Conservation (phyloP, 1,140 invertebrate species). For the Macrosteles quadrilineatus region DNA sequence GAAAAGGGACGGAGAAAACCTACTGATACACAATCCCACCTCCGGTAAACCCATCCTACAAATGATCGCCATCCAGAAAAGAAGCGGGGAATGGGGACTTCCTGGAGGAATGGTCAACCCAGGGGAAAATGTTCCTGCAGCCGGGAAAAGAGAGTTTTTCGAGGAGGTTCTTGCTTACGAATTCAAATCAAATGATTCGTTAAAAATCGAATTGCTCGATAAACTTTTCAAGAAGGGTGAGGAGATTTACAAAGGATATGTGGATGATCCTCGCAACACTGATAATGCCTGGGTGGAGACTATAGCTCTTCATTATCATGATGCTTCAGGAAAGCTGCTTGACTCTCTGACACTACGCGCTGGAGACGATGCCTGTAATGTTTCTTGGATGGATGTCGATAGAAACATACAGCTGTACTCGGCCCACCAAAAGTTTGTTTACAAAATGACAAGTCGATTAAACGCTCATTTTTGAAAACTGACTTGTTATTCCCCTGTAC, state of each 20-base stretch:
- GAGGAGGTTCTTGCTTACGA: constrained; percentile 88
- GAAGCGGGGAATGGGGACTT: constrained; percentile 88
- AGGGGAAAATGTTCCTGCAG: constrained; percentile 77
- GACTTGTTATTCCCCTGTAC: too few species aligned
- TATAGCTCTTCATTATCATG: constrained; percentile 89
- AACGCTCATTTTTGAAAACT: constrained; percentile 34
- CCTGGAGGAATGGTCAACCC: constrained; percentile 96
- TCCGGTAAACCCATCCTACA: constrained; percentile 73
- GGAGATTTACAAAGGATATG: constrained; percentile 84
- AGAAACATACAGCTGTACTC: constrained; percentile 76
- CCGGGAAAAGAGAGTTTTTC: constrained; percentile 87
- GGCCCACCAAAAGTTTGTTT: constrained; percentile 52
- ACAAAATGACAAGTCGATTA: constrained; percentile 31
- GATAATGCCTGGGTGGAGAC: constrained; percentile 99
- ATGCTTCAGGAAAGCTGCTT: constrained; percentile 65
- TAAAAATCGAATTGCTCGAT: constrained; percentile 58
- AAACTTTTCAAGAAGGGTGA: constrained; percentile 72
- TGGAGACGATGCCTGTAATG: constrained; percentile 88
- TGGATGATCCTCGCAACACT: constrained; percentile 95
- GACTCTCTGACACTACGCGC: constrained; percentile 71
- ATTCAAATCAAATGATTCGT: constrained; percentile 55
- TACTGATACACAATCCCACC: constrained; percentile 39
- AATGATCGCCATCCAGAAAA: constrained; percentile 86
- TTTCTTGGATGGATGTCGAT: constrained; percentile 82
- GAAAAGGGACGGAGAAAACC: constrained; percentile 61